Percentiles rank a stretch among this genome's conserved stretches.
phyloP scores from a whole-genome alignment of 2,113 vertebrate genomes.

The Lonchura striata region DNA sequence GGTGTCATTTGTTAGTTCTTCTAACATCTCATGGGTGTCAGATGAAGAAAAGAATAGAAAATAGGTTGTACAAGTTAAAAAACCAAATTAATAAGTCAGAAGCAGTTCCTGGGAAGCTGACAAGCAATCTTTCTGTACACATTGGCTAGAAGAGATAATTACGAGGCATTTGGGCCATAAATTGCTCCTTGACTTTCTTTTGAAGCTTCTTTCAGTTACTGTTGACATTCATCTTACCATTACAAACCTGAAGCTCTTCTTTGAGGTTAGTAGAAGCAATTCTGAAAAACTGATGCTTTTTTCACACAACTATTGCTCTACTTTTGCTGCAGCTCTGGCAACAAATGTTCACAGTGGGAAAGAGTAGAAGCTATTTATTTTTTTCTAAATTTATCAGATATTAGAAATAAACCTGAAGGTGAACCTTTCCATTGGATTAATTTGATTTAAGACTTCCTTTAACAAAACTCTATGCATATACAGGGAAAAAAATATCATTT shows the following conservation, averaged over 20 bases:
- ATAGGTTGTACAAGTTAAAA: not conserved
- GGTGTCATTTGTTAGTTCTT: not conserved
- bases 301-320: not conserved
- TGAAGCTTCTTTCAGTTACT: not conserved
- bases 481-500: not conserved
- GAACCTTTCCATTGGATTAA: not conserved
- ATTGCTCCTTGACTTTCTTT: constrained; percentile 24
- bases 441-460: not conserved
- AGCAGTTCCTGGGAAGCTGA: not conserved
- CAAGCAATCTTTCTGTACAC: not conserved
- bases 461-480: not conserved
- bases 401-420: not conserved
- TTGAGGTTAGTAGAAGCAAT: not conserved
- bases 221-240: constrained; percentile 16
- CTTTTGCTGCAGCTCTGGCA: not conserved
- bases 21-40: not conserved
- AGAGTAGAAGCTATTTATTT: not conserved
- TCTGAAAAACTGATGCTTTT: not conserved
- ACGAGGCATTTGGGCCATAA: not conserved
- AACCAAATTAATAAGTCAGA: not conserved
- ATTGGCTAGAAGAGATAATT: not conserved
- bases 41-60: not conserved
- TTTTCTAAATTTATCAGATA: not conserved
- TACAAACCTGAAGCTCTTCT: not conserved
- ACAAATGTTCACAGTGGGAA: not conserved